Percentiles rank a stretch among this genome's conserved stretches.
Evolutionary conservation across 2,113 vertebrate genomes (phyloP).

Genomic region (Chaenogobius annularis): DNA sequence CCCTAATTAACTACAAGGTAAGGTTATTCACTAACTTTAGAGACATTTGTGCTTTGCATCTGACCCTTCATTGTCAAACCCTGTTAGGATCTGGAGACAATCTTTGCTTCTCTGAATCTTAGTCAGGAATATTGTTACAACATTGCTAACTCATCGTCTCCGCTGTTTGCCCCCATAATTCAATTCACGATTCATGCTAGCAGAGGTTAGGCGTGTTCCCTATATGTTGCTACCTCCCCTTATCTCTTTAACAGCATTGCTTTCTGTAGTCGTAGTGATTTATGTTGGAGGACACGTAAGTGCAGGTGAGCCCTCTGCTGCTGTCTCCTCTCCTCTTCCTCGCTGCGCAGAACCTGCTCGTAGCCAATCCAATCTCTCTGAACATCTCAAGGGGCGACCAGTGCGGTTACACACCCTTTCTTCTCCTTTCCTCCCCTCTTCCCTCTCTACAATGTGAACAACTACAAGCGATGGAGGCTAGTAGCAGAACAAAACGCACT

Average conservation of each 20-base stretch:
- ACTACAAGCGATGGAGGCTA: constrained; percentile 60
- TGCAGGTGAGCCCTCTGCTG: constrained; percentile 56
- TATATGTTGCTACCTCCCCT: neutral
- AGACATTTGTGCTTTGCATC: neutral
- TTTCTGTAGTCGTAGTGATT: constrained; percentile 26
- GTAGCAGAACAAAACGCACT: constrained; percentile 28
- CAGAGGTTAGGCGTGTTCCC: neutral
- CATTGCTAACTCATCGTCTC: neutral
- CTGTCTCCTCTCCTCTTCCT: constrained; percentile 20
- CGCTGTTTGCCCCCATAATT: neutral
- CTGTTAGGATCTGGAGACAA: neutral
- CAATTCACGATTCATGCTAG: neutral
- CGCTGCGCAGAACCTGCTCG: constrained; percentile 19
- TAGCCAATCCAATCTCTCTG: constrained; percentile 53
- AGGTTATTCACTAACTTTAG: too few species aligned
- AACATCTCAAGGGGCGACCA: constrained; percentile 45
- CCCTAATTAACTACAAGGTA: too few species aligned
- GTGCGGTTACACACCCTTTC: constrained; percentile 44
- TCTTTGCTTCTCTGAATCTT: too few species aligned
- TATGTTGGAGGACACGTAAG: constrained; percentile 59
- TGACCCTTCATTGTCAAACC: neutral
- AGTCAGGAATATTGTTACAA: neutral
- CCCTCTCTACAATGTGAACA: constrained; percentile 55
- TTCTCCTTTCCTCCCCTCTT: constrained; percentile 26
- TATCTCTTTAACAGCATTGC: neutral